phyloP scores from a whole-genome alignment of 2,888 invertebrate species.

The Oeneis ivallda region DNA sequence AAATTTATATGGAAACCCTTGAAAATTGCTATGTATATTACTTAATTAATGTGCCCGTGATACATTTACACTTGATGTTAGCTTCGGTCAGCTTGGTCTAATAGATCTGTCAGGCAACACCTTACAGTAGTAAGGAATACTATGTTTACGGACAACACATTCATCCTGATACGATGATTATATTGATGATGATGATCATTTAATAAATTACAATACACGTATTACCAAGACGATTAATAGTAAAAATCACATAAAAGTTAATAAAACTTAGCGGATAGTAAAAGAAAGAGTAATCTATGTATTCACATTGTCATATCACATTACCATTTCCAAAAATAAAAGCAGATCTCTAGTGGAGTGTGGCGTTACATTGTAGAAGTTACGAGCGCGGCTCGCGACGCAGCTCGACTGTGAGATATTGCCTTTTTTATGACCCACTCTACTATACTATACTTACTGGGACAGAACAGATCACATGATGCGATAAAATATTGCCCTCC shows the following conservation, averaged over 20 bases:
- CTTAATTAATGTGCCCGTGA: no score
- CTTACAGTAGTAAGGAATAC: no score
- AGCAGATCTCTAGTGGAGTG: conserved; percentile 60
- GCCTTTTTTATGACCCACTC: conserved; percentile 81
- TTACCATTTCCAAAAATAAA: conserved; percentile 48
- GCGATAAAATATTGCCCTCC: conserved; percentile 80
- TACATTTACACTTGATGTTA: no score
- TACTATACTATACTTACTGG: conserved; percentile 75
- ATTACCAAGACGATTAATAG: neutral
- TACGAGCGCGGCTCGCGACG: conserved; percentile 75
- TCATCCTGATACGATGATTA: no score
- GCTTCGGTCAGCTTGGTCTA: no score
- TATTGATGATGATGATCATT: no score
- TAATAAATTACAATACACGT: no score
- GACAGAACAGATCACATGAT: conserved; percentile 81
- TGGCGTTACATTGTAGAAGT: conserved; percentile 79
- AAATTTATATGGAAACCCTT: no score
- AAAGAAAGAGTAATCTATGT: neutral
- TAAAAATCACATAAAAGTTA: neutral
- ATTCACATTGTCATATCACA: conserved; percentile 12
- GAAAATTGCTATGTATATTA: no score
- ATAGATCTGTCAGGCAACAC: no score
- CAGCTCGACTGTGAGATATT: conserved; percentile 81
- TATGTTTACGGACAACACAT: no score
- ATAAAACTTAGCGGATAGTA: neutral